Evolutionary conservation across 1,140 invertebrate species (phyloP), one percentile per base, ranked within the genome.

Genomic region (Anagrus nilaparvatae): DNA sequence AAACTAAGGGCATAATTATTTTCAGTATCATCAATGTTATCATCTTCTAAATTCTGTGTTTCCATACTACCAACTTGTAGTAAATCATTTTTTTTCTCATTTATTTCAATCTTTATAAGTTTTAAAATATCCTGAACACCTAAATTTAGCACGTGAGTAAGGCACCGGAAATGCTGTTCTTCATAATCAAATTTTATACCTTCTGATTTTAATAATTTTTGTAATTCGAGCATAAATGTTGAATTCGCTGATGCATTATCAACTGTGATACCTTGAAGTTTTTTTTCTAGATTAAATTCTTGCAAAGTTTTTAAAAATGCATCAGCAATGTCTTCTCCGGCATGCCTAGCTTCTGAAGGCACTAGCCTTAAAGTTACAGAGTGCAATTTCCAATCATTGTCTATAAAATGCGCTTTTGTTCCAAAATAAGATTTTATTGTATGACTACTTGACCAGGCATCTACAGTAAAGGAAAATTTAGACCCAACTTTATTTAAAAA

Each of bases 381-480:
- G 42, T 50, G 52, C 38, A 48, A 50, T 27, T 57, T 50, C 53
- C 55, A 61, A 48, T 57, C 42, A 25, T 59, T 47, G 35, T 58
- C 53, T 35, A 59, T 55, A 49, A 48, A 61, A 32, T 32, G 31
- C 1, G 3, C 6, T 7, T 16, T 32, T 32, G 19, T 32, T 3
- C 31, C 16, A 3, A 2, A 17, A 17, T 18, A 32, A 18, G 6
- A 14, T 18, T 32, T 18, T n/a, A n/a, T n/a, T 1, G 17, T 32
- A 6, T 6, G 47, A 39, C 51, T 46, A 16, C 46, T 53, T 40
- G 56, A 57, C 54, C 51, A 60, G 29, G 50, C 54, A 53, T 60
- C 56, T 47, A 58, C 52, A 18, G 57, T 60, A 52, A 58, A 57
- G 5, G 54, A 57, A 31, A 58, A 52, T 52, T 58, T 58, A 31